Evolutionary conservation across 2,888 invertebrate genomes (phyloP), one percentile per base, ranked within the genome.

Genomic region (Cephus runcator): DNA sequence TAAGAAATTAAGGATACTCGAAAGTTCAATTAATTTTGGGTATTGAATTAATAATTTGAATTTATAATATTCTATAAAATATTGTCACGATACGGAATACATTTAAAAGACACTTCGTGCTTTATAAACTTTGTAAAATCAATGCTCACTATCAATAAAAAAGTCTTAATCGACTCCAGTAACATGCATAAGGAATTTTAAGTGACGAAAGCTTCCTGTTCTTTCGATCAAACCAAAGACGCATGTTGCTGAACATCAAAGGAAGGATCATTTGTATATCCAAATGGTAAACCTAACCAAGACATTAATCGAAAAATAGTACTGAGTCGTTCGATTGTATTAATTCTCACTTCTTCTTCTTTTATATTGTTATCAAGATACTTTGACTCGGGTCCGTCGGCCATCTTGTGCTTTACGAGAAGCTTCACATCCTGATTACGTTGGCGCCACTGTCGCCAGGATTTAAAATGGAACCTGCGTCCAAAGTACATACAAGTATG

Each of bases 401-500:
- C 78, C 40, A 77, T 74, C 31, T 79, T 80, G 75, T 83, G 82
- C 69, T 88, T 88, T 15, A 86, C 83, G 36, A 89, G 79, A 12
- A 89, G 78, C 76, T 83, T 84, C 4, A 91, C 84, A 12, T 89
- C 87, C 75, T 89, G 90, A 83, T 91, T 88, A 74, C 82, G 82
- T 69, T 78, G 81, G 36, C 88, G 86, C 91, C 91, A 91, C 6
- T 85, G 84, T 69, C 79, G 84, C 86, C 89, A 87, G 23, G 89
- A 88, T 81, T 87, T 88, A 79, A 82, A 89, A 77, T 91, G 89
- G 79, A 89, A 90, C 79, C 91, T 91, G 69, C 31, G 80, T 23
- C 6, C 56, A 23, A 56, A 56, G 2, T 56, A 23, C 1, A 31
- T 73, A 71, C 56, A 30, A 11, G 11, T 56, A 56, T 23, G 15